phyloP scores from a whole-genome alignment of 2,797 vertebrate species.

The Poeciliopsis turneri region DNA sequence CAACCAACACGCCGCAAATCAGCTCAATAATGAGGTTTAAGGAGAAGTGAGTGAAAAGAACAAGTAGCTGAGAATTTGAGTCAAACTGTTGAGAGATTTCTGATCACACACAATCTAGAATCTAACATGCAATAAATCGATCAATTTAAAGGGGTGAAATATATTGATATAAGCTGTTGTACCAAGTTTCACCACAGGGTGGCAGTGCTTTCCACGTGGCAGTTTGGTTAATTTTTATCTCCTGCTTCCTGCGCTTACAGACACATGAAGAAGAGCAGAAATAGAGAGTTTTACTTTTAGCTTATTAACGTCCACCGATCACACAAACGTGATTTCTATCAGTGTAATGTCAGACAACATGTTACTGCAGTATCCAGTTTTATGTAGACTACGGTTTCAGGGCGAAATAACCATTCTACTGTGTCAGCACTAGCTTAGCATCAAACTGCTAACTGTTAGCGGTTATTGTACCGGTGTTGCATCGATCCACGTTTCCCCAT shows the following conservation, averaged over 20 bases:
- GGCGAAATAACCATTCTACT: background rate
- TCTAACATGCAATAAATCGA: background rate
- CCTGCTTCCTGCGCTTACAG: background rate
- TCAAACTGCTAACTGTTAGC: background rate
- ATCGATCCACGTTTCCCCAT: no score
- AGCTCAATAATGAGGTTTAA: background rate
- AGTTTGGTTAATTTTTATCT: background rate
- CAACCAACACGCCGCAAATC: constrained; percentile 9
- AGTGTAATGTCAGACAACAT: background rate
- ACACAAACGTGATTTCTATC: background rate
- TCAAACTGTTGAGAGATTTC: background rate
- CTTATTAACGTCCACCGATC: background rate
- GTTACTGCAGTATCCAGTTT: background rate
- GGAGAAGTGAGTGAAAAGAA: background rate
- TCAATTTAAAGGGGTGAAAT: background rate
- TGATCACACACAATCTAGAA: no score
- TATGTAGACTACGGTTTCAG: background rate
- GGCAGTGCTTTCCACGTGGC: background rate
- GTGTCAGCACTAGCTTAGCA: background rate
- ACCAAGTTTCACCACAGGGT: background rate
- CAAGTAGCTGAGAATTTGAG: background rate
- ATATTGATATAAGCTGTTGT: background rate
- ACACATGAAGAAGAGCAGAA: background rate
- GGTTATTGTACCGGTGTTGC: no score
- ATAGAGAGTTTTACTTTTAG: background rate